Evolutionary conservation across 2,888 invertebrate species (phyloP).

Genomic region (Lordiphosa fenestrarum): DNA sequence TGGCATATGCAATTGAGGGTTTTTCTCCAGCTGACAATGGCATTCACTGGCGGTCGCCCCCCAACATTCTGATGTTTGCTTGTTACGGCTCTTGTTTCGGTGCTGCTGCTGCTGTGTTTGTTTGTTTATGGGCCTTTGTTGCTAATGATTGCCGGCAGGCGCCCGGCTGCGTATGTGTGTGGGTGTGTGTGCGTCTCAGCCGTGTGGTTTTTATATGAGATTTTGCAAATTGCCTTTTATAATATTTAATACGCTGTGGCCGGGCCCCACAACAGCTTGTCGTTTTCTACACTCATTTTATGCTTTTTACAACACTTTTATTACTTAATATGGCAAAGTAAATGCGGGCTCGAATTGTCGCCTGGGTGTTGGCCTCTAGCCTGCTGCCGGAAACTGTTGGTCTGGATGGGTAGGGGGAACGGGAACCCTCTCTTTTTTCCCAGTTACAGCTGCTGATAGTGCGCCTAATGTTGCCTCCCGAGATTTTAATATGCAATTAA

Average conservation of each 20-base stretch:
- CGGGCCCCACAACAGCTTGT: slow-evolving; percentile 10
- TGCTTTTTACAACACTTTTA: slow-evolving; percentile 66
- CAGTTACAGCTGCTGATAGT: slow-evolving; percentile 33
- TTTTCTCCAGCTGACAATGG: slow-evolving; percentile 37
- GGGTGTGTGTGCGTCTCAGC: slow-evolving; percentile 41
- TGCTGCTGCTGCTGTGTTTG: slow-evolving; percentile 8
- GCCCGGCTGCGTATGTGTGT: slow-evolving; percentile 18
- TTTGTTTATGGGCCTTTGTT: slow-evolving; percentile 59
- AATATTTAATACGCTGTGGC: slow-evolving; percentile 59
- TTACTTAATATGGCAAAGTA: slow-evolving; percentile 65
- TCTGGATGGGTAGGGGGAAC: too few relatives aligned
- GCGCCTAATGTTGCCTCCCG: slow-evolving; percentile 55
- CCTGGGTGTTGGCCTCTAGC: slow-evolving; percentile 24
- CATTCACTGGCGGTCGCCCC: slow-evolving; percentile 28
- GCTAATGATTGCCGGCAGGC: slow-evolving; percentile 59
- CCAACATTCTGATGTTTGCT: slow-evolving; percentile 12
- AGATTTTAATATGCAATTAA: slow-evolving; percentile 65
- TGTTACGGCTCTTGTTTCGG: slow-evolving; percentile 31
- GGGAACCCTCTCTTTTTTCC: slow-evolving; percentile 12
- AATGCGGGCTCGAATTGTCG: slow-evolving; percentile 51
- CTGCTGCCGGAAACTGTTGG: slow-evolving; percentile 47
- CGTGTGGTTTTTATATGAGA: slow-evolving; percentile 64
- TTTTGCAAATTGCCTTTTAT: slow-evolving; percentile 69
- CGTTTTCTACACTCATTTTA: slow-evolving; percentile 59
- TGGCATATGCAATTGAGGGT: slow-evolving; percentile 62